Evolutionary conservation across 1,140 invertebrate species (phyloP), one percentile per base, ranked within the genome.

Genomic region (Anthonomus grandis): DNA sequence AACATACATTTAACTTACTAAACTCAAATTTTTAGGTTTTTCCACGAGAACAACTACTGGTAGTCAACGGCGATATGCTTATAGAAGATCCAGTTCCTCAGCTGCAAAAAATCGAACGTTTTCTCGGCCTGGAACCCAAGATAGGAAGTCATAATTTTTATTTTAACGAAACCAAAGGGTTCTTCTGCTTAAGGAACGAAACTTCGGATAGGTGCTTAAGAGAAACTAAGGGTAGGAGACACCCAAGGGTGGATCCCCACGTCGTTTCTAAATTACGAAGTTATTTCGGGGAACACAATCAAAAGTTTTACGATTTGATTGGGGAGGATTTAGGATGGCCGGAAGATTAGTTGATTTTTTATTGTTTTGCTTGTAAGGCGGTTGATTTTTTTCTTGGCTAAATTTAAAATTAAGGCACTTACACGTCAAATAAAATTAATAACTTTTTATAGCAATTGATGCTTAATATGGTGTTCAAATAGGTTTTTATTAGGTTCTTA

Each of bases 141-240:
- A 88, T 94, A 55, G 86, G 85, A 10, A 84, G 89, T 60, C 87
- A 90, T 64, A 91, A 98, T 76, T 98, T 98, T 76, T 95, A 95
- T 74, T 95, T 97, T 75, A 97, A 98, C 75, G 86, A 91, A 72
- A 95, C 93, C 13, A 97, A 97, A 75, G 94, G 95, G 3, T 98
- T 98, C 76, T 97, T 95, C 68, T 98, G 96, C 75, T 80, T 98
- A 58, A 81, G 89, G 25, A 90, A 90, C 67, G 87, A 90, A 60
- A 90, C 87, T 4, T 84, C 85, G 21, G 89, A 92, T 67, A 88
- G 95, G 68, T 99, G 96, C 76, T 77, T 98, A 52, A 83, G 90
- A 3, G 94, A 96, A 67, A 95, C 92, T 50, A 98, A 99, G 73
- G 96, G 96, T 3, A 81, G 96, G 2, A 84, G 85, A 64, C 95